A percentile compares a stretch with the other conserved stretches of the same genome.
Evolutionary conservation across 2,113 vertebrate genomes (phyloP).

Genomic region (Trematomus loennbergii): DNA sequence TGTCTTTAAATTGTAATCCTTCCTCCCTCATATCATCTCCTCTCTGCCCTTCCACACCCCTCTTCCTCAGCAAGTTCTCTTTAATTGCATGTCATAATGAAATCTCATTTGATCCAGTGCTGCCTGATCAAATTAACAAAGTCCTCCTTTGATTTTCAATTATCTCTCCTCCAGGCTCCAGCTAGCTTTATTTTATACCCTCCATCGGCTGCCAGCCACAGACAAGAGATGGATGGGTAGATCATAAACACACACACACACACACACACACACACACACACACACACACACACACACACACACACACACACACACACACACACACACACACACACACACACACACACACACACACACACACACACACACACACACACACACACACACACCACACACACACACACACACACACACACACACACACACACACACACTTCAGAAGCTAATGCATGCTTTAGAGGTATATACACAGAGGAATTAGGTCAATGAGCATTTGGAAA

Average conservation of each 20-base stretch:
- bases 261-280: not conserved
- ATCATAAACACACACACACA: constrained; percentile 10
- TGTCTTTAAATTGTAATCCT: not conserved
- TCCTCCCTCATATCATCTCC: constrained; percentile 40
- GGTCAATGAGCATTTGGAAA: constrained; percentile 7
- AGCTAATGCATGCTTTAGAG: constrained; percentile 6
- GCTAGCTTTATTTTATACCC: constrained; percentile 81
- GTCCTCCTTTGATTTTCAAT: constrained; percentile 96
- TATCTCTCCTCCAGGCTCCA: constrained; percentile 82
- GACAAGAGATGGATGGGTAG: constrained; percentile 35
- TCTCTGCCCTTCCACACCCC: constrained; percentile 37
- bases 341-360: not conserved
- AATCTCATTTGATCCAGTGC: constrained; percentile 92
- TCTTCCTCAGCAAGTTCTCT: constrained; percentile 71
- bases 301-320: constrained; percentile 11
- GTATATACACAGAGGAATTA: not conserved
- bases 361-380: not conserved
- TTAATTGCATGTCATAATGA: constrained; percentile 93
- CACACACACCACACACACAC: constrained; percentile 9
- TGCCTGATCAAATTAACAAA: constrained; percentile 95
- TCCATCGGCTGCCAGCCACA: constrained; percentile 66
- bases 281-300: not conserved
- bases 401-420: constrained; percentile 14
- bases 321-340: not conserved
- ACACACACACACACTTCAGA: not conserved